Conservation (phyloP, 2,888 invertebrate species). For the Netelia inedita region DNA sequence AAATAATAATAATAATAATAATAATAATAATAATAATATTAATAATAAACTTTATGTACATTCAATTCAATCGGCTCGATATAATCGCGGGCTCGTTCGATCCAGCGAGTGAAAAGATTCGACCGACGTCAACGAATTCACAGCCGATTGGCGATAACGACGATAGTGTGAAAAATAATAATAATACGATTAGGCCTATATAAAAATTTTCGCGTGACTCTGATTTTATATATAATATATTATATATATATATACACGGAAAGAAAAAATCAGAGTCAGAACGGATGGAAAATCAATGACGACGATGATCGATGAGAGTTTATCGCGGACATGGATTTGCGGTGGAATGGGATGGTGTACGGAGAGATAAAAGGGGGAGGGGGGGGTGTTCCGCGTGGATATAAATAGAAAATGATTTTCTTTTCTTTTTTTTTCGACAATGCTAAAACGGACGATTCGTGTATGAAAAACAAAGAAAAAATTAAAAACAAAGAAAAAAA, state of each 20-base stretch:
- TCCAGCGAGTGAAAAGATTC: conserved; percentile 11
- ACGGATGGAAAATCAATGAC: conserved; percentile 33
- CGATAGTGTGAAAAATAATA: conserved; percentile 29
- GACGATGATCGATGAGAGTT: conserved; percentile 26
- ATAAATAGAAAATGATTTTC: conserved; percentile 43
- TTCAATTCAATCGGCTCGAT: conserved; percentile 51
- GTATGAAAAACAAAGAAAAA: conserved; percentile 40
- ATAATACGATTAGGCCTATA: conserved; percentile 36
- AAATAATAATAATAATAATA: conserved; percentile 50
- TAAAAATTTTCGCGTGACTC: not conserved
- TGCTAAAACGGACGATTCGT: conserved; percentile 41
- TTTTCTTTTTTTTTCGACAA: conserved; percentile 58
- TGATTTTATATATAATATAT: not conserved
- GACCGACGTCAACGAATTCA: conserved; percentile 28
- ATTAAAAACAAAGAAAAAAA: conserved; percentile 45
- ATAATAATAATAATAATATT: conserved; percentile 37
- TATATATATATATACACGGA: not conserved
- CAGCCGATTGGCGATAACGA: conserved; percentile 49
- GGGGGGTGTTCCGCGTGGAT: not conserved
- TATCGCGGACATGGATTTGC: conserved; percentile 7
- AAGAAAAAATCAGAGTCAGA: conserved; percentile 5
- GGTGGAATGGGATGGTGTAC: conserved; percentile 35
- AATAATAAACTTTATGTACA: conserved; percentile 52
- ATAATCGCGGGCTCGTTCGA: conserved; percentile 16
- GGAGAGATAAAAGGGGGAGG: conserved; percentile 12